A percentile compares a stretch with the other conserved stretches of the same genome.
phyloP scores from a whole-genome alignment of 2,888 invertebrate genomes.

The Temnothorax rugatulus region DNA sequence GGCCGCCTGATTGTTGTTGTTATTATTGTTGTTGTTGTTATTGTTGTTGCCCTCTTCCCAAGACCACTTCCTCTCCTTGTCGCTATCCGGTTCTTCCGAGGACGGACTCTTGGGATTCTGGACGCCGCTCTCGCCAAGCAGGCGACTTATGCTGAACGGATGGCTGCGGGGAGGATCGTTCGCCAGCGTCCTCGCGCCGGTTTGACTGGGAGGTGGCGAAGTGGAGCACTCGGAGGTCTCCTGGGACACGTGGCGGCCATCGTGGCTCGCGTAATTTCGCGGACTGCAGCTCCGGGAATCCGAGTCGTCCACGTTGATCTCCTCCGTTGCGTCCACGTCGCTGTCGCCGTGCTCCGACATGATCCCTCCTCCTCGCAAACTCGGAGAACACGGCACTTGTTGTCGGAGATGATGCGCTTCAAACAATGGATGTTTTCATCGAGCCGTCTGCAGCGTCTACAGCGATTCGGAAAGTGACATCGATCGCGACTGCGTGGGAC shows the following conservation, averaged over 20 bases:
- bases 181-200: constrained; percentile 77
- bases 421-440: constrained; percentile 14
- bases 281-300: constrained; percentile 83
- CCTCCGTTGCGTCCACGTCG: constrained; percentile 84
- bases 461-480: not conserved
- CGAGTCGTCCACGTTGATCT: constrained; percentile 85
- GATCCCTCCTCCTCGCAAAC: constrained; percentile 10
- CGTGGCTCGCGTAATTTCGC: constrained; percentile 75
- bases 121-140: constrained; percentile 80
- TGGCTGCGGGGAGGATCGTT: constrained; percentile 83
- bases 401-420: not conserved
- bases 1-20: constrained; percentile 40
- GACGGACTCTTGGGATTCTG: constrained; percentile 81
- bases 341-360: constrained; percentile 84
- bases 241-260: constrained; percentile 62
- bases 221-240: constrained; percentile 81
- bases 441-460: not conserved
- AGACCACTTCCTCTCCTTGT: constrained; percentile 81
- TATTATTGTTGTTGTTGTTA: constrained; percentile 62
- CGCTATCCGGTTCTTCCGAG: constrained; percentile 82
- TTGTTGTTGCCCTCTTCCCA: constrained; percentile 83
- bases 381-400: not conserved
- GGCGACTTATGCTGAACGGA: constrained; percentile 85
- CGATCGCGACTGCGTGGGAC: not conserved
- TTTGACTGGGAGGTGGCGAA: constrained; percentile 76